Evolutionary conservation across 1,140 invertebrate species (phyloP), one percentile per base, ranked within the genome.

Genomic region (Cotesia vestalis): DNA sequence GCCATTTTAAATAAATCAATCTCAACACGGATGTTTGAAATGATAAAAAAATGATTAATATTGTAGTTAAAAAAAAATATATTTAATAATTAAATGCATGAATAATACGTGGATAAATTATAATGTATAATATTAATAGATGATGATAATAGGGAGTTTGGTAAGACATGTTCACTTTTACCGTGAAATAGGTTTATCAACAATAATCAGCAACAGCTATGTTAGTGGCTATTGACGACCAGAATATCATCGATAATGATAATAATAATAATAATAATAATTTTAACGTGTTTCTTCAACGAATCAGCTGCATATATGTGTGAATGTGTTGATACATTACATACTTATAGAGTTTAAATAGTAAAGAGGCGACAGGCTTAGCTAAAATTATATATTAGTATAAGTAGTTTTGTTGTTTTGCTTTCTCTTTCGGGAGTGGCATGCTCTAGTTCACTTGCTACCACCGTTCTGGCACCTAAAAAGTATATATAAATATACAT

Each of bases 381-480:
- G 27, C 53, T 55, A 6, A 6, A 8, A 77, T 81, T 80, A 27
- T 27, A 27, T 27, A 27, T 27, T 27, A 27, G 27, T 27, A 27
- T 27, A 27, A 75, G 78, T 64, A 38, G 36, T 82, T 85, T 75
- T 78, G 83, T 85, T 84, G 84, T 85, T 86, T 85, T 85, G 85
- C 84, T 86, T 85, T 86, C 84, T 86, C 85, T 86, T 86, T 86
- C 85, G 83, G 82, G 84, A 86, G 82, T 85, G 84, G 83, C 83
- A 85, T 83, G 85, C 84, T 86, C 84, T 86, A 86, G 82, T 86
- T 86, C 81, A 76, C 76, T 75, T 74, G 76, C 75, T 76, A 75
- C 73, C 71, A 72, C 11, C 11, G 40, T 11, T 46, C 40, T 46
- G 40, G 6, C 40, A 46, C 40, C 40, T 46, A 6, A 46, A 46